These are phyloP conservation scores for Microctonus hyperodae DNA, from an alignment of 2,888 invertebrate species.

Conservation along the genomic window DNA sequence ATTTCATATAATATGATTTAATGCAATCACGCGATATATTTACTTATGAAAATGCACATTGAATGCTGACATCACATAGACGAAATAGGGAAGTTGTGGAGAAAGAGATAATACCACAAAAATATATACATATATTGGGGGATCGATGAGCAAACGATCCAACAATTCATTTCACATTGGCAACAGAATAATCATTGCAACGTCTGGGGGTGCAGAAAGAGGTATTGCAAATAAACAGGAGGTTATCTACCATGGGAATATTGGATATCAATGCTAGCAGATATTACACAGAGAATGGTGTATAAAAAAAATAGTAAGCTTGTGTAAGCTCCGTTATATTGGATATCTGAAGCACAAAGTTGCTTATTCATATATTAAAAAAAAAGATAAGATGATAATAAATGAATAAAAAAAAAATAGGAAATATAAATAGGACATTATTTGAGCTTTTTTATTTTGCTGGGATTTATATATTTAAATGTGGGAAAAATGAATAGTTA, in stretches of 20 bases:
- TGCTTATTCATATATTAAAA: neutral
- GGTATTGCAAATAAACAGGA: neutral
- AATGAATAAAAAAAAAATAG: too few species aligned
- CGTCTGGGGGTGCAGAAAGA: neutral
- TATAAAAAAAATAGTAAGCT: neutral
- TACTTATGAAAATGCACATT: too few species aligned
- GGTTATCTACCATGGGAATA: neutral
- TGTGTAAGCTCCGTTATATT: neutral
- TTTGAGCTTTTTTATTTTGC: too few species aligned
- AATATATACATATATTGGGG: neutral
- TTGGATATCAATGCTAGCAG: neutral
- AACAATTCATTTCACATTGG: neutral
- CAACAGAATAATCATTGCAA: constrained; percentile 4
- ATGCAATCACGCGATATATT: too few species aligned
- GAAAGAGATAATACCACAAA: neutral
- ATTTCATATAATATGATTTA: too few species aligned
- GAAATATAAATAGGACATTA: too few species aligned
- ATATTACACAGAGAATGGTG: neutral
- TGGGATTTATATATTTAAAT: too few species aligned
- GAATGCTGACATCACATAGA: too few species aligned
- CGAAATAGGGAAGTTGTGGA: neutral
- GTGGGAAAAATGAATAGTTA: too few species aligned
- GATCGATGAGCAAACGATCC: neutral
- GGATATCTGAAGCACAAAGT: neutral
- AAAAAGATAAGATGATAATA: neutral